Evolutionary conservation across 2,797 vertebrate genomes (phyloP).

Genomic region (Mus minutoides): DNA sequence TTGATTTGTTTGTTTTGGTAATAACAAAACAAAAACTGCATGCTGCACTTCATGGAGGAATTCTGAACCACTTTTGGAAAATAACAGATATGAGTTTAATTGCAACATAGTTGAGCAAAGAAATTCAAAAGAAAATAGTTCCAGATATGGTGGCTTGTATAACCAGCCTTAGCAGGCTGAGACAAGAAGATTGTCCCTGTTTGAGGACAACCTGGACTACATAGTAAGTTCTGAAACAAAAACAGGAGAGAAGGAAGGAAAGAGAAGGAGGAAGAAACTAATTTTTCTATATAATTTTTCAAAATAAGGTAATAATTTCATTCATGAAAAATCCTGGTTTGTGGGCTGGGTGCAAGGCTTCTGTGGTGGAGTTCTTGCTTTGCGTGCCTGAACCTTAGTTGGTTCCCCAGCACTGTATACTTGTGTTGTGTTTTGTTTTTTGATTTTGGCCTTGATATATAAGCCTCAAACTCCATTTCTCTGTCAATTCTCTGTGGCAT

Average conservation of each 20-base stretch:
- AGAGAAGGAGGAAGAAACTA: not conserved
- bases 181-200: not conserved
- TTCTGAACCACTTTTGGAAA: conserved; percentile 51
- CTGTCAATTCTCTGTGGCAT: not conserved
- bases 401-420: not conserved
- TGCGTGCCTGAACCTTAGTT: not conserved
- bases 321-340: conserved; percentile 30
- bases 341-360: too few species aligned
- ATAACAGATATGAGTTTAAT: not conserved
- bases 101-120: conserved; percentile 21
- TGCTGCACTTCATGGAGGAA: not conserved
- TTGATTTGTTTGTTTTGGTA: conserved; percentile 30
- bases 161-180: not conserved
- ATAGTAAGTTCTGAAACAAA: not conserved
- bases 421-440: not conserved
- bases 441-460: not conserved
- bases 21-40: not conserved
- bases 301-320: not conserved
- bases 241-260: too few species aligned
- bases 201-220: not conserved
- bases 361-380: not conserved
- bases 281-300: not conserved
- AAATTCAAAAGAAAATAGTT: conserved; percentile 40
- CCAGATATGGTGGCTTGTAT: not conserved
- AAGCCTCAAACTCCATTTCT: not conserved